Conservation (phyloP, 2,888 invertebrate species). For the Hypomecis atomaria region DNA sequence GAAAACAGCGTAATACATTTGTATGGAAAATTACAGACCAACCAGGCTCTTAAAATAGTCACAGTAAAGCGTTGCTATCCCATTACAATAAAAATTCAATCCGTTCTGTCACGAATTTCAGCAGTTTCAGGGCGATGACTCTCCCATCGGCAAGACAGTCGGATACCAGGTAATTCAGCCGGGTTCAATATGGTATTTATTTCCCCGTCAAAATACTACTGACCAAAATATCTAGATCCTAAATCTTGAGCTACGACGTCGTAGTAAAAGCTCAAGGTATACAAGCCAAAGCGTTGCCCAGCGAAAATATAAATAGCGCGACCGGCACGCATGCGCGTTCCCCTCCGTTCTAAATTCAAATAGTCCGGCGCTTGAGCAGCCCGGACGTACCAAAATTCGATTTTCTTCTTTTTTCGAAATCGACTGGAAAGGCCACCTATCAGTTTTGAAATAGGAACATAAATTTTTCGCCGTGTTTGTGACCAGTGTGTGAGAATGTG, state of each 20-base stretch:
- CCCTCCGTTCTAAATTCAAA: constrained; percentile 70
- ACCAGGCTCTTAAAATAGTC: no score
- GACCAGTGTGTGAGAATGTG: constrained; percentile 71
- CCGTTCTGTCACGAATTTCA: not conserved
- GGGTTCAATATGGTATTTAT: constrained; percentile 54
- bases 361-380: constrained; percentile 70
- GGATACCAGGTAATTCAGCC: constrained; percentile 42
- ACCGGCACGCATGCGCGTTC: constrained; percentile 60
- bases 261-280: constrained; percentile 44
- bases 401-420: constrained; percentile 53
- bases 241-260: not conserved
- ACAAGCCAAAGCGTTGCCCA: constrained; percentile 62
- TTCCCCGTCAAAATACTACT: constrained; percentile 57
- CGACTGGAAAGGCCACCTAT: constrained; percentile 78
- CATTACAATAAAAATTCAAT: no score
- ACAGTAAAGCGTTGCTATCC: no score
- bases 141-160: not conserved
- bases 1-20: no score
- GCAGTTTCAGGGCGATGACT: constrained; percentile 23
- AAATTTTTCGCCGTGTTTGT: constrained; percentile 44
- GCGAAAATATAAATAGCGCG: constrained; percentile 72
- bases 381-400: constrained; percentile 66
- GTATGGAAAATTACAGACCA: no score
- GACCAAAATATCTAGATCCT: constrained; percentile 30
- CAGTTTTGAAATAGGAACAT: constrained; percentile 41